Evolutionary conservation across 2,888 invertebrate genomes (phyloP).

Genomic region (Metalampra italica): DNA sequence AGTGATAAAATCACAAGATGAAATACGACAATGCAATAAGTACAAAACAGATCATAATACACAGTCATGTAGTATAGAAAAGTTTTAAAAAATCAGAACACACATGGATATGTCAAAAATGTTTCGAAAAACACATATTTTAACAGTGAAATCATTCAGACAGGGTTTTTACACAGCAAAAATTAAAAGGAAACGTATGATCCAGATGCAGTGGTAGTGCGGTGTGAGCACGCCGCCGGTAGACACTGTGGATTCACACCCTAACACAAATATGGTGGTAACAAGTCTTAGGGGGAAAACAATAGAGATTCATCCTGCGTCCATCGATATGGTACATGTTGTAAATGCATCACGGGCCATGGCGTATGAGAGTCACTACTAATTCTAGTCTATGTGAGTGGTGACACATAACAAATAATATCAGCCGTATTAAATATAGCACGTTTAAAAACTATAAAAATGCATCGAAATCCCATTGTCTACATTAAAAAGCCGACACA

Average conservation of each 20-base stretch:
- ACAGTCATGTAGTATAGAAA: conserved; percentile 18
- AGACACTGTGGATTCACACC: neutral
- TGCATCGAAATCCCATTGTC: neutral
- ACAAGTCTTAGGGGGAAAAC: conserved; percentile 5
- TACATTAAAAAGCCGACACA: no score
- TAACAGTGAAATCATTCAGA: neutral
- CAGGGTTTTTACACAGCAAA: neutral
- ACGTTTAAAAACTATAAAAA: neutral
- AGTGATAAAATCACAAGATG: conserved; percentile 54
- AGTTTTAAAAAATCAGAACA: conserved; percentile 10
- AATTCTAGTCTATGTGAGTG: neutral
- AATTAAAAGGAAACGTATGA: neutral
- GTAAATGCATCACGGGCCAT: neutral
- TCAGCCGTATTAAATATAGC: neutral
- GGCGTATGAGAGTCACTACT: neutral
- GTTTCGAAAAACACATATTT: neutral
- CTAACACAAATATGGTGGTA: neutral
- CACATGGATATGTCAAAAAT: conserved; percentile 5
- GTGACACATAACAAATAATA: neutral
- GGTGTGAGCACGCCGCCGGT: neutral
- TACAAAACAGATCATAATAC: conserved; percentile 32
- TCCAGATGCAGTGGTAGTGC: neutral
- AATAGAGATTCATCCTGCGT: neutral
- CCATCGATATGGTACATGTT: no score
- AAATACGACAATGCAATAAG: conserved; percentile 35